Evolutionary conservation across 2,888 invertebrate genomes (phyloP).

Genomic region (Zootermopsis nevadensis): DNA sequence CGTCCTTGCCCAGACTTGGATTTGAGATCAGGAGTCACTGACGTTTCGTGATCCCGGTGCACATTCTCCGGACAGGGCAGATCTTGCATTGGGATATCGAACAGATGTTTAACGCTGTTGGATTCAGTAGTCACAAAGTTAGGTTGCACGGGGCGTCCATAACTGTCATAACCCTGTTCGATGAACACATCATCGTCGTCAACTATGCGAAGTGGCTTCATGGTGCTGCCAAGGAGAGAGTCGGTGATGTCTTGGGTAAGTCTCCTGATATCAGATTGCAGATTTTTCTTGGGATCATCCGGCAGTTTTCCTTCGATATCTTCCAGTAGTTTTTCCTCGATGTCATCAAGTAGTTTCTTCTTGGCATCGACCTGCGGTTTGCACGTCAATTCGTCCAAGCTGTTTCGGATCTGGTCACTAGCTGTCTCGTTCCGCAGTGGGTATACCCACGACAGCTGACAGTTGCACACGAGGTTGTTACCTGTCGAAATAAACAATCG

Average conservation of each 20-base stretch:
- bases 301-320: too few relatives aligned
- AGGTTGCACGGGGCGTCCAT: slow-evolving; percentile 39
- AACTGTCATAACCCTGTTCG: slow-evolving; percentile 6
- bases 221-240: slow-evolving; percentile 38
- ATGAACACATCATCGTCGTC: slow-evolving; percentile 53
- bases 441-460: slow-evolving; percentile 84
- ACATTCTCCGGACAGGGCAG: slow-evolving; percentile 69
- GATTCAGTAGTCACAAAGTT: slow-evolving; percentile 26
- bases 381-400: slow-evolving; percentile 78
- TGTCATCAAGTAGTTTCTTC: too few relatives aligned
- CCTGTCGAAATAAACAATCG: slow-evolving; percentile 69
- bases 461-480: slow-evolving; percentile 86
- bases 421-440: slow-evolving; percentile 79
- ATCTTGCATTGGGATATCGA: slow-evolving; percentile 69
- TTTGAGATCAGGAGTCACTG: neutral
- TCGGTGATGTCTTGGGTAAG: slow-evolving; percentile 23
- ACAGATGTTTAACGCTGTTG: slow-evolving; percentile 60
- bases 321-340: too few relatives aligned
- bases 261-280: slow-evolving; percentile 12
- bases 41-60: slow-evolving; percentile 25
- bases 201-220: too few relatives aligned
- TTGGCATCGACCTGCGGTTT: slow-evolving; percentile 67
- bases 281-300: too few relatives aligned
- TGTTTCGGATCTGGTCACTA: slow-evolving; percentile 74
- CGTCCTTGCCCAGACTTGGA: slow-evolving; percentile 42